These are phyloP conservation scores for Epicampocera succincta DNA, from an alignment of 2,888 invertebrate genomes.

Conservation along the genomic window DNA sequence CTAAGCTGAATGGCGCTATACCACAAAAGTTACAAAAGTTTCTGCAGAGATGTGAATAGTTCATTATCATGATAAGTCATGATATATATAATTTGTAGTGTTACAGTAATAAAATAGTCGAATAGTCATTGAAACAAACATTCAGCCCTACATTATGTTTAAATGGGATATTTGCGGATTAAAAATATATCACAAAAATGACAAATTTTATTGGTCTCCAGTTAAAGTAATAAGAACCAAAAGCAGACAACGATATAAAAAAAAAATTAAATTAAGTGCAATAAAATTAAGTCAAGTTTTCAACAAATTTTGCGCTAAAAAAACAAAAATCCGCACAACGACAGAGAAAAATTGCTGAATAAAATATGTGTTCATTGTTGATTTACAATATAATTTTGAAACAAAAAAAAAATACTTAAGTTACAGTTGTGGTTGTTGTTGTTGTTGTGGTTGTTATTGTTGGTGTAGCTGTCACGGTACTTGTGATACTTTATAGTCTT, in stretches of 20 bases:
- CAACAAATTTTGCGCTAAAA: constrained; percentile 8
- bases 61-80: constrained; percentile 49
- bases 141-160: constrained; percentile 33
- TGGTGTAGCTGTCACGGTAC: neutral
- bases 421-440: constrained; percentile 22
- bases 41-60: too few species aligned
- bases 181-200: constrained; percentile 26
- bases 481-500: constrained; percentile 43
- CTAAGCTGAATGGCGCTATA: too few species aligned
- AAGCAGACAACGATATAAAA: neutral
- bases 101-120: constrained; percentile 16
- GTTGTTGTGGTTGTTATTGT: neutral
- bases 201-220: constrained; percentile 42
- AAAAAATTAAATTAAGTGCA: neutral
- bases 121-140: constrained; percentile 12
- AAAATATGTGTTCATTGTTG: constrained; percentile 48
- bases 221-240: neutral
- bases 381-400: constrained; percentile 46
- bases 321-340: neutral
- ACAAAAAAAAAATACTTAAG: constrained; percentile 30
- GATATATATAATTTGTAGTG: constrained; percentile 44
- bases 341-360: constrained; percentile 37
- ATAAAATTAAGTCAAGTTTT: constrained; percentile 33
- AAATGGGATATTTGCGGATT: constrained; percentile 52
- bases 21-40: too few species aligned